Conservation (phyloP, 2,797 vertebrate genomes). For the Enteromius fasciolatus region DNA sequence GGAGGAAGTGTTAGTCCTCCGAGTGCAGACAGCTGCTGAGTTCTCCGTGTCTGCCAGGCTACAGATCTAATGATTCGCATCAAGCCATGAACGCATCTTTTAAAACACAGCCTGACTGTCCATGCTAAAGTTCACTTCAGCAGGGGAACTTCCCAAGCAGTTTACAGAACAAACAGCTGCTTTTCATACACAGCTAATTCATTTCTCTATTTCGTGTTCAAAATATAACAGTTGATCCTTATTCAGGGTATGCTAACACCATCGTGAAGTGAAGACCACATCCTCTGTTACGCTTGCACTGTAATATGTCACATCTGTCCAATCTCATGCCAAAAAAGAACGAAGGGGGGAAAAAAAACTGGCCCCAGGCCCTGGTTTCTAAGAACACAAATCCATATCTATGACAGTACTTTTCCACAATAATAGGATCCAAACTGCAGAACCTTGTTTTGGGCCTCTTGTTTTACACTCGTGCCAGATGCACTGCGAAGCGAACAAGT, state of each 20-base stretch:
- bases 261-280: conserved; percentile 18
- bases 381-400: conserved; percentile 58
- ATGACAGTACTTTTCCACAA: conserved; percentile 61
- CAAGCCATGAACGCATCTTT: conserved; percentile 4
- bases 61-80: conserved; percentile 33
- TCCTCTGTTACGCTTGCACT: conserved; percentile 44
- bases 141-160: conserved; percentile 23
- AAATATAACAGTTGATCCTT: conserved; percentile 22
- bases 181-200: conserved; percentile 19
- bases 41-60: conserved; percentile 7
- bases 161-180: conserved; percentile 40
- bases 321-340: conserved; percentile 28
- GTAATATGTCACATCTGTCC: conserved; percentile 52
- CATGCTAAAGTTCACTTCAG: conserved; percentile 20
- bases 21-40: conserved; percentile 29
- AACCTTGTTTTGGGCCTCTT: conserved; percentile 49
- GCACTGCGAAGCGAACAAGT: conserved; percentile 4
- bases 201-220: not conserved
- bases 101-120: not conserved
- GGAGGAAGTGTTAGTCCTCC: not conserved
- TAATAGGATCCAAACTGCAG: conserved; percentile 50
- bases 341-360: not conserved
- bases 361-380: conserved; percentile 55
- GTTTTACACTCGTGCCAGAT: conserved; percentile 15
- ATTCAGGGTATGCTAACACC: conserved; percentile 19